Evolutionary conservation across 1,140 invertebrate genomes (phyloP).

Genomic region (Oncopeltus fasciatus): DNA sequence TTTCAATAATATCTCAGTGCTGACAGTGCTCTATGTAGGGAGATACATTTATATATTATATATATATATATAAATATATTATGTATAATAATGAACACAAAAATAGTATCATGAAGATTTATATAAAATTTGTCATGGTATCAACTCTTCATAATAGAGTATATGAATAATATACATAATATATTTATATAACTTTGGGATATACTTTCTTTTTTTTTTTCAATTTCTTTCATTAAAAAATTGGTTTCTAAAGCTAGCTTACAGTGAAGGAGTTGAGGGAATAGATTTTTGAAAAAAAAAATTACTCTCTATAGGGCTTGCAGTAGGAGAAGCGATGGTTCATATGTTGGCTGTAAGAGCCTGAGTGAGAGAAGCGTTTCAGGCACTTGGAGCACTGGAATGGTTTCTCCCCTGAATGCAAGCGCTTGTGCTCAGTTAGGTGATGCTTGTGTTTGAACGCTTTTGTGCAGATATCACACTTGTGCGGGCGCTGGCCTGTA

Average conservation of each 20-base stretch:
- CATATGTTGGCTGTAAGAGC: conserved; percentile 99
- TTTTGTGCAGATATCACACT: conserved; percentile 94
- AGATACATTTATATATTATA: too few relatives aligned
- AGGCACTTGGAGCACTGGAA: conserved; percentile 98
- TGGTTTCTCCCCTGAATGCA: conserved; percentile 97
- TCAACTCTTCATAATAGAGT: background rate
- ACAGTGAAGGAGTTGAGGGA: background rate
- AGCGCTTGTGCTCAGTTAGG: conserved; percentile 92
- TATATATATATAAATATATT: too few relatives aligned
- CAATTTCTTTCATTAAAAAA: background rate
- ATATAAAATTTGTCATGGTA: background rate
- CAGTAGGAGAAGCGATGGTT: conserved; percentile 97
- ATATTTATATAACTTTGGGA: background rate
- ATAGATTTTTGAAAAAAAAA: background rate
- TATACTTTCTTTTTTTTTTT: background rate
- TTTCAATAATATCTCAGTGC: too few relatives aligned
- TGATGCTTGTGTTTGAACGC: conserved; percentile 99
- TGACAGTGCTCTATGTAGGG: too few relatives aligned
- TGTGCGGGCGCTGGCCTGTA: conserved; percentile 93
- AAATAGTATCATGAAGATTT: background rate
- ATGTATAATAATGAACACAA: background rate
- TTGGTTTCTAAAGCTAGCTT: background rate
- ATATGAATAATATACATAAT: too few relatives aligned
- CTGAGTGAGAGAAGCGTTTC: conserved; percentile 97
- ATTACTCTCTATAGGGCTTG: conserved; percentile 76